Evolutionary conservation across 1,140 invertebrate species (phyloP), one percentile per base, ranked within the genome.

Genomic region (Micrasema minimum): DNA sequence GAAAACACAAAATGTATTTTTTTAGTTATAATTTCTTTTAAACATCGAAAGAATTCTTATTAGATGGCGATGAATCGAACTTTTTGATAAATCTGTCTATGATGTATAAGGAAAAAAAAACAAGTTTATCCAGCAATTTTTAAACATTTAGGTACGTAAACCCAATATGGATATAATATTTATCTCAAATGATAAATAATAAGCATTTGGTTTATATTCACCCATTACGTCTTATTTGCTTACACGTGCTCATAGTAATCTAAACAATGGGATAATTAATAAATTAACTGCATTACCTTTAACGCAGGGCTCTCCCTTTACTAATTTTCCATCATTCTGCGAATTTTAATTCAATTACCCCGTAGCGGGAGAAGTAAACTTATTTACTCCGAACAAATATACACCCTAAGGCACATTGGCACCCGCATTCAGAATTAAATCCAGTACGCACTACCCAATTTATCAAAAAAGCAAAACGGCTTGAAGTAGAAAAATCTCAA

Each of bases 341-440:
- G 57, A 62, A 62, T 62, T 62, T 62, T 62, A 62, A 62, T 45
- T 43, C 57, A 62, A 62, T 62, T 62, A 62, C 41, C 22, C 57
- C 57, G 38, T 45, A 62, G 57, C 57, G 57, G 57, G 57, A 62
- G 46, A 46, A 46, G 31, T 53, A 65, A 66, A 66, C 64, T 50
- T 51, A 66, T 66, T 66, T 66, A 66, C 64, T 46, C 16, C 38
- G 48, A 66, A 51, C 48, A 66, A 66, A 66, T 53, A 66, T 50
- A 53, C 16, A 51, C 48, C 64, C 64, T 51, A n/a, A 38, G 64
- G 64, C 46, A 31, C 31, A 66, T 66, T 66, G 48, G 46, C 64
- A 51, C 64, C 64, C 64, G 64, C 64, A 66, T 66, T 48, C 35
- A 22, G 41, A 23, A 62, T 62, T 62, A 43, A 62, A 62, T 62